Evolutionary conservation across 1,140 invertebrate genomes (phyloP).

Genomic region (Hermetia illucens): DNA sequence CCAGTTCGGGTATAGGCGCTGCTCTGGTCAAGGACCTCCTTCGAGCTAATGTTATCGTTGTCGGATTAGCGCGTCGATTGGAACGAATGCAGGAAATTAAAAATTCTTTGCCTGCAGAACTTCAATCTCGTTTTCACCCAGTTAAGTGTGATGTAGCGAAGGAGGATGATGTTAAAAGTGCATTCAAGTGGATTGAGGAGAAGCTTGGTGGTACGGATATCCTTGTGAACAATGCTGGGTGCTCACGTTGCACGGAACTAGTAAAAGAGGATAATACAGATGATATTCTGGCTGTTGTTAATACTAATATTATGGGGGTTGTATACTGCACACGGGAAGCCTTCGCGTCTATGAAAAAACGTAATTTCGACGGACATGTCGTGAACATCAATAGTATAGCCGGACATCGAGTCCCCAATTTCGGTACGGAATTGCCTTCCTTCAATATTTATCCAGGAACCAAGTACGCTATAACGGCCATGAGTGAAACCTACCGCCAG

Average conservation of each 20-base stretch:
- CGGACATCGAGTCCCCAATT: constrained; percentile 24
- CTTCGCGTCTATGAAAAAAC: constrained; percentile 47
- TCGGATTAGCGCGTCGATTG: constrained; percentile 50
- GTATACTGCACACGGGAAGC: constrained; percentile 50
- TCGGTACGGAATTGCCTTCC: constrained; percentile 20
- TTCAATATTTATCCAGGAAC: constrained; percentile 41
- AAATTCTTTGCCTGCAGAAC: constrained; percentile 8
- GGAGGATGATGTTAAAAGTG: constrained; percentile 44
- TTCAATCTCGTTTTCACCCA: constrained; percentile 31
- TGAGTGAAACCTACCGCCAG: constrained; percentile 42
- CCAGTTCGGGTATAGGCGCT: no score
- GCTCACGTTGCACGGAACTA: constrained; percentile 35
- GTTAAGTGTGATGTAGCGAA: constrained; percentile 45
- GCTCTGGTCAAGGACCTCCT: no score
- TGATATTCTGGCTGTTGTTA: constrained; percentile 32
- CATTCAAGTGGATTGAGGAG: constrained; percentile 46
- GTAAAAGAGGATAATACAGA: constrained; percentile 27
- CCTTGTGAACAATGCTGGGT: constrained; percentile 60
- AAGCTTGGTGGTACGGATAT: constrained; percentile 51
- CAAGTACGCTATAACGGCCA: constrained; percentile 41
- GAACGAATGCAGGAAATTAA: constrained; percentile 37
- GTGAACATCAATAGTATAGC: constrained; percentile 24
- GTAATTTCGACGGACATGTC: constrained; percentile 49
- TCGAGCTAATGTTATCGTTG: no score
- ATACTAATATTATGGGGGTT: constrained; percentile 54